Conservation (phyloP, 2,113 vertebrate genomes). For the Fregetta grallaria region DNA sequence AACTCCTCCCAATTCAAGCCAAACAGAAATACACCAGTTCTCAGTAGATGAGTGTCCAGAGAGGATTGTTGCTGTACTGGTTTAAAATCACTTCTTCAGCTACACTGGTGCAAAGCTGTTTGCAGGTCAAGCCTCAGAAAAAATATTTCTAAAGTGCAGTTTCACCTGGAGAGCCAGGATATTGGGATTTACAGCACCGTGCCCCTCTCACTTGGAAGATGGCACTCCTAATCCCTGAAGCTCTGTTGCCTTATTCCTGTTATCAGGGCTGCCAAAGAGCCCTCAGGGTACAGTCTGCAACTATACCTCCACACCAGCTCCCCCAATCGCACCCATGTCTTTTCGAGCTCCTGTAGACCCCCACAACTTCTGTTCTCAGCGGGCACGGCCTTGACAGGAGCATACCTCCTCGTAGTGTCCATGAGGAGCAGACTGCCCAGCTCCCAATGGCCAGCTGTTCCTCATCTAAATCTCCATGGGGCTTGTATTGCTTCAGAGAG, state of each 20-base stretch:
- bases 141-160: not conserved
- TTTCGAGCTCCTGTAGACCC: not conserved
- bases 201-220: not conserved
- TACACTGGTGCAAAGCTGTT: not conserved
- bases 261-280: not conserved
- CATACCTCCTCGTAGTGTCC: not conserved
- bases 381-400: not conserved
- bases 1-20: not conserved
- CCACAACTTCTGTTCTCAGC: not conserved
- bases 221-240: not conserved
- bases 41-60: not conserved
- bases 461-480: not conserved
- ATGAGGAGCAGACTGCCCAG: not conserved
- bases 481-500: not conserved
- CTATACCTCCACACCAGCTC: not conserved
- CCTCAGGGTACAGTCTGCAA: not conserved
- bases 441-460: not conserved
- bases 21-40: not conserved
- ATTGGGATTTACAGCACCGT: not conserved
- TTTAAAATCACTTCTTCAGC: not conserved
- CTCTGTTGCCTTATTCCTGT: not conserved
- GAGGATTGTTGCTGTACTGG: not conserved
- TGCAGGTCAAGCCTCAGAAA: not conserved
- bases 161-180: not conserved
- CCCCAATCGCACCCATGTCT: not conserved